These are phyloP conservation scores for Lasioglossum vierecki DNA, from an alignment of 2,888 invertebrate genomes.

Conservation along the genomic window DNA sequence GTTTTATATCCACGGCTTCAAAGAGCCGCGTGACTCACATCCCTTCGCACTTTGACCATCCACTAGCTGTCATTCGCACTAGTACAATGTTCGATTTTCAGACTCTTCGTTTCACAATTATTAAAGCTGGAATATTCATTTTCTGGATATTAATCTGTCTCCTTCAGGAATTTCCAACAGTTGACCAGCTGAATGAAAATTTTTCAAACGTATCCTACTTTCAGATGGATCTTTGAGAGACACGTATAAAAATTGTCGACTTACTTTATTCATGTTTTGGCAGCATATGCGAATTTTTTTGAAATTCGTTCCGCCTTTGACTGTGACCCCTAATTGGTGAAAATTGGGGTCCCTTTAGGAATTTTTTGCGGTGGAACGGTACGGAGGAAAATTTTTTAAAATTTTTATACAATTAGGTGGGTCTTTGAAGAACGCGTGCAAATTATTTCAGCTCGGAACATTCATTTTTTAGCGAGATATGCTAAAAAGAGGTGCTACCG, in stretches of 20 bases:
- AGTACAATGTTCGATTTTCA: background rate
- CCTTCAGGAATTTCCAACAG: background rate
- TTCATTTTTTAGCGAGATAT: background rate
- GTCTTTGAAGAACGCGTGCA: background rate
- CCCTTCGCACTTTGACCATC: background rate
- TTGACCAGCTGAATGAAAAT: background rate
- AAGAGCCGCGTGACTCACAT: background rate
- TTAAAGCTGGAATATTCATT: background rate
- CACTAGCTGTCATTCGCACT: background rate
- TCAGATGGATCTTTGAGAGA: background rate
- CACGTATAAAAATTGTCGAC: background rate
- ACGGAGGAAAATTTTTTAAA: background rate
- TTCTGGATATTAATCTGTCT: background rate
- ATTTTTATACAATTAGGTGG: background rate
- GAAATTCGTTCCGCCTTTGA: background rate
- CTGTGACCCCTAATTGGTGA: background rate
- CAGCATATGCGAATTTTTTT: background rate
- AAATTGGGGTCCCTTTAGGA: background rate
- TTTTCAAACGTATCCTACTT: background rate
- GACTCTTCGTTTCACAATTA: background rate
- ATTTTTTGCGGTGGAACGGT: background rate
- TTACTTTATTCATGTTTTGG: background rate
- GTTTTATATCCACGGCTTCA: background rate
- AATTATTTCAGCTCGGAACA: background rate
- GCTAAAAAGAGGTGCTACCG: background rate